Conservation (phyloP, 2,113 vertebrate species). For the Nerophis lumbriciformis region DNA sequence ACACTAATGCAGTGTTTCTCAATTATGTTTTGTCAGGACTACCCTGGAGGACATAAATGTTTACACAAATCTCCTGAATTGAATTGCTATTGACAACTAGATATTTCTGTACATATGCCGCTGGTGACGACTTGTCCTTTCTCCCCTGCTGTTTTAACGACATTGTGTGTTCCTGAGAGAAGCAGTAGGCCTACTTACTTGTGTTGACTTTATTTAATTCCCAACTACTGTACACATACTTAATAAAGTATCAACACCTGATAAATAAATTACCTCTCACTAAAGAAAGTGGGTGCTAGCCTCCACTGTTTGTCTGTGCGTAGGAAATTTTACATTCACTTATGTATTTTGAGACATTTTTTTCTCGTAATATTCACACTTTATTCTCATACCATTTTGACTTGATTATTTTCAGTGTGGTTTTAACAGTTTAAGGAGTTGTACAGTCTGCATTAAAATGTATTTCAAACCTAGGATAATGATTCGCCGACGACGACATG, state of each 20-base stretch:
- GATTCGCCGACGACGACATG: slow-evolving; percentile 34
- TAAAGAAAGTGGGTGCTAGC: background rate
- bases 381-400: background rate
- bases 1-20: no score
- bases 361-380: background rate
- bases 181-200: no score
- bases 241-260: background rate
- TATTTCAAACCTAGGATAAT: slow-evolving; percentile 13
- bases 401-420: background rate
- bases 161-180: no score
- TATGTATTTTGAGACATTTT: background rate
- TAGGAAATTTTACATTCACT: background rate
- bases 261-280: background rate
- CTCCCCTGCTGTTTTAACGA: no score
- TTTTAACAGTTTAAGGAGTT: background rate
- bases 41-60: no score
- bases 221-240: no score
- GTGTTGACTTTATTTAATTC: no score
- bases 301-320: background rate
- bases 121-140: no score
- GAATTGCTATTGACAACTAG: no score
- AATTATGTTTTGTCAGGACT: no score
- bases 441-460: slow-evolving; percentile 35
- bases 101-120: no score
- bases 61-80: no score